A percentile compares a stretch with the other conserved stretches of the same genome.
phyloP scores from a whole-genome alignment of 92 coral and sea anemone species.

The Paramuricea clavata region DNA sequence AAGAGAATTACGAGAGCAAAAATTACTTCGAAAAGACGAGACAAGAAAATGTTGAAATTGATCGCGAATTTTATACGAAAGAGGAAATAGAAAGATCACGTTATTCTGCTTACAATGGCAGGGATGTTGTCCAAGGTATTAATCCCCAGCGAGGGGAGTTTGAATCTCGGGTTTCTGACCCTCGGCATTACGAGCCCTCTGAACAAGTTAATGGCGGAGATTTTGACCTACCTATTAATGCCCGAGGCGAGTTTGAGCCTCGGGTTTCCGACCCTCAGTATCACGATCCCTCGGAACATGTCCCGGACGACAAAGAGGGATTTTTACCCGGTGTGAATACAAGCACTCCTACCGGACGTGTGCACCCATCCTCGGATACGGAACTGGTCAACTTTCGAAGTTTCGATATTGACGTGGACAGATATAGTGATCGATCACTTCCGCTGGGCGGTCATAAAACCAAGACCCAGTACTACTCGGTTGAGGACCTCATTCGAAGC shows the following conservation, averaged over 20 bases:
- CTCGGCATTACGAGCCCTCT: neutral
- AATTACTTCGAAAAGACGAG: neutral
- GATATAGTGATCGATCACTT: conserved; percentile 29
- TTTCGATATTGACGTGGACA: conserved; percentile 17
- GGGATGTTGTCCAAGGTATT: neutral
- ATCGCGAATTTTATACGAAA: conserved; percentile 14
- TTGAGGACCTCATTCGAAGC: conserved; percentile 30
- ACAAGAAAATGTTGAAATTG: neutral
- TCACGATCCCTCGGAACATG: neutral
- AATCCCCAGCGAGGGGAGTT: neutral
- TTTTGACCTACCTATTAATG: neutral
- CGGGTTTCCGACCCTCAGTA: neutral
- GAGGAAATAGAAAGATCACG: neutral
- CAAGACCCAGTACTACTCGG: conserved; percentile 47
- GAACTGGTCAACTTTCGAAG: conserved; percentile 17
- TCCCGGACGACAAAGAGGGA: neutral
- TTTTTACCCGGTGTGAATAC: conserved; percentile 1
- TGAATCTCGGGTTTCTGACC: neutral
- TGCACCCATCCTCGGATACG: conserved; percentile 35
- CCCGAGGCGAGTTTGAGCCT: neutral
- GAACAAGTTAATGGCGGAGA: neutral
- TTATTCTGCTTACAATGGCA: neutral
- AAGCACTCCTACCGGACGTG: conserved; percentile 18
- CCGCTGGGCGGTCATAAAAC: conserved; percentile 24
- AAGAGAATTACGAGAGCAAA: neutral